Evolutionary conservation across 2,888 invertebrate species (phyloP), one percentile per base, ranked within the genome.

Genomic region (Lissonota sp.): DNA sequence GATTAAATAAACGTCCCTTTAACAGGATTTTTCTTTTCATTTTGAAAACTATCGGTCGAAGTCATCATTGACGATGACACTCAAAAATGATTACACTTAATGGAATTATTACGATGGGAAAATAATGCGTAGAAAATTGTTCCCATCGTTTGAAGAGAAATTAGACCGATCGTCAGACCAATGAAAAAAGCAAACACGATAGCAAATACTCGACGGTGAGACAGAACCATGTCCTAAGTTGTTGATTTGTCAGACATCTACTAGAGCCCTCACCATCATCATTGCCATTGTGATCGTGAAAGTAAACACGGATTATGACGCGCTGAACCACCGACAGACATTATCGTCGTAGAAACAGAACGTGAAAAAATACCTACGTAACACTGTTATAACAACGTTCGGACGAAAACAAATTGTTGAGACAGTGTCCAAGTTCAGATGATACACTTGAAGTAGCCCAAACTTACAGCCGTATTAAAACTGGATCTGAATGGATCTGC

Each of bases 131-230:
- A 39, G 42, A 42, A 40, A 10, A 55, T 55, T 14, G 14, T 55
- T 40, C 16, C 53, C 53, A 53, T 53, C 12, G 2, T 40, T 1
- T 6, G 10, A 55, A 55, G 39, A 40, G 14, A 14, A 55, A 67
- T 67, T 67, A 53, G 55, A 5, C 10, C 42, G 55, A 53, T 67
- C 67, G 55, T 55, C 8, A 16, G 55, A 39, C 42, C 42, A 55
- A 67, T 67, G 53, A 42, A 67, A 42, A 67, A 67, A 53, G 53
- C 67, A 67, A 67, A 67, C 42, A 67, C 67, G 67, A 8, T 39
- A 51, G 51, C 37, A 51, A 39, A 14, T 12, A 53, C 53, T 66
- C 40, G 37, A 26, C 6, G 42, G 6, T 53, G 42, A 55, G 46
- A 67, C 55, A 67, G 67, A 55, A 12, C 42, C 26, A 53, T 4